Percentiles rank a stretch among this genome's conserved stretches.
Evolutionary conservation across 2,797 vertebrate species (phyloP).

Genomic region (Coreius guichenoti): DNA sequence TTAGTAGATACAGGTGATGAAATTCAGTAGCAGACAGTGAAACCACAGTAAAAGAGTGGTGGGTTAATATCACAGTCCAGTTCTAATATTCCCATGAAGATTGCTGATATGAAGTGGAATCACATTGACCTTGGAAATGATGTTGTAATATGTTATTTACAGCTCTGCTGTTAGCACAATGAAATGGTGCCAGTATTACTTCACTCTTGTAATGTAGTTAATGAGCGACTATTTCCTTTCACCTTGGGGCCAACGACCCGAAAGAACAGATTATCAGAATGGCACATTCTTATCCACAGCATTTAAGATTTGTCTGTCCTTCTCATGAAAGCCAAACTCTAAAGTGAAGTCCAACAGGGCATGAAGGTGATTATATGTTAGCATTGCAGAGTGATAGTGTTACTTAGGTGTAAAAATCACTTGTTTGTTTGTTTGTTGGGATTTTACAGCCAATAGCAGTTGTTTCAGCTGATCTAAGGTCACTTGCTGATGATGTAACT

Average conservation of each 20-base stretch:
- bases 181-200: constrained; percentile 28
- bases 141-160: constrained; percentile 38
- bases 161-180: not conserved
- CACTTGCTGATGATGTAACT: not conserved
- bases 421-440: not conserved
- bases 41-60: not conserved
- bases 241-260: constrained; percentile 41
- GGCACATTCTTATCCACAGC: not conserved
- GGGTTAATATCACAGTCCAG: not conserved
- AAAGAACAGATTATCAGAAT: constrained; percentile 20
- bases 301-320: not conserved
- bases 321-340: not conserved
- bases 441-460: not conserved
- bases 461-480: constrained; percentile 13
- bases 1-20: not conserved
- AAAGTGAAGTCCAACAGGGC: not conserved
- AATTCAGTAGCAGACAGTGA: not conserved
- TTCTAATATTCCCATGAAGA: not conserved
- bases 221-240: constrained; percentile 31
- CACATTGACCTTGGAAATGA: constrained; percentile 16
- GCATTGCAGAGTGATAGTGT: not conserved
- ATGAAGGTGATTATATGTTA: not conserved
- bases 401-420: not conserved
- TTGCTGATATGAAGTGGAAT: not conserved
- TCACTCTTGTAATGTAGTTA: constrained; percentile 35